Evolutionary conservation across 2,797 vertebrate species (phyloP).

Genomic region (Sebastes itinus): DNA sequence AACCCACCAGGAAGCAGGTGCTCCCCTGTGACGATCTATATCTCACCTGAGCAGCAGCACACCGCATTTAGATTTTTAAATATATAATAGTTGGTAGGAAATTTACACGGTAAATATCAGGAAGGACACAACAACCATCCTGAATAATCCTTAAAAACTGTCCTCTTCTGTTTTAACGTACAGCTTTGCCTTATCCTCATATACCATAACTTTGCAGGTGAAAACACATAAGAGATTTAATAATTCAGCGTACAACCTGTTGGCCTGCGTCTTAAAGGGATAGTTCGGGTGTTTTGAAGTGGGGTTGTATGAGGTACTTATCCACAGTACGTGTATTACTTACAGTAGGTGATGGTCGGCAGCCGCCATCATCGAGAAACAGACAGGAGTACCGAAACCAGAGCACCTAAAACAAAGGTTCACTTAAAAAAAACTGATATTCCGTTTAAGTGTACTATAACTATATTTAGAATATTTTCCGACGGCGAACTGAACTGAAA

Average conservation of each 20-base stretch:
- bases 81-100: not conserved
- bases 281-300: too few relatives aligned
- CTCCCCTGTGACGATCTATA: not conserved
- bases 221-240: not conserved
- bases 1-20: slow-evolving; percentile 24
- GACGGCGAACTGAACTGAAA: too few relatives aligned
- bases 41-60: not conserved
- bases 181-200: not conserved
- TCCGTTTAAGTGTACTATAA: too few relatives aligned
- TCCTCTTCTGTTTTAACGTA: not conserved
- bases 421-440: too few relatives aligned
- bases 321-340: too few relatives aligned
- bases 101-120: not conserved
- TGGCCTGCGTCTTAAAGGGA: not conserved
- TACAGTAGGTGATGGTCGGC: too few relatives aligned
- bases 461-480: too few relatives aligned
- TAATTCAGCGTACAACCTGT: too few relatives aligned
- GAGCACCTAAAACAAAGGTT: too few relatives aligned
- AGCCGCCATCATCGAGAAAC: too few relatives aligned
- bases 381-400: too few relatives aligned
- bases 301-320: too few relatives aligned
- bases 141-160: not conserved
- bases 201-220: not conserved
- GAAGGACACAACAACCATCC: not conserved
- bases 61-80: not conserved